Conservation (phyloP, 1,140 invertebrate species). For the Brachionus calyciflorus region DNA sequence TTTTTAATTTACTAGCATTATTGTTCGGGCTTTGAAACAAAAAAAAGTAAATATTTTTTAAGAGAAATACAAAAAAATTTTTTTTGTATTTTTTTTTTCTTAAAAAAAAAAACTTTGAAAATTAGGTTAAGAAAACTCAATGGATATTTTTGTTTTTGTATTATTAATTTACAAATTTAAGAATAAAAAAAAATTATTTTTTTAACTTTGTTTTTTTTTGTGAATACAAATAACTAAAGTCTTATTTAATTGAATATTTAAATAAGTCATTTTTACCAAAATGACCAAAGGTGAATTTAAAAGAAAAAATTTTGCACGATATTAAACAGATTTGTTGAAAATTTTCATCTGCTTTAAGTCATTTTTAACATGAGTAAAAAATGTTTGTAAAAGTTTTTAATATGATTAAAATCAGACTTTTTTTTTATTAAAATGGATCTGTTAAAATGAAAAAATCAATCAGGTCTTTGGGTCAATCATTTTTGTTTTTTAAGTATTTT, state of each 20-base stretch:
- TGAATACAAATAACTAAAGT: not conserved
- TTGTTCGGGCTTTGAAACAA: slow-evolving; percentile 1
- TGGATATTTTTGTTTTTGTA: not conserved
- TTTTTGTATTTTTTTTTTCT: not conserved
- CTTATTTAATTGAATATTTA: not conserved
- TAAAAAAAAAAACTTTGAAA: slow-evolving; percentile 5
- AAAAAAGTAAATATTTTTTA: slow-evolving; percentile 24
- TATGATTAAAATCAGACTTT: too few species aligned
- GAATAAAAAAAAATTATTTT: not conserved
- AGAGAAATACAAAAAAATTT: not conserved
- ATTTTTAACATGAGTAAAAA: too few species aligned
- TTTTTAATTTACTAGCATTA: not conserved
- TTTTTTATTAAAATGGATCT: too few species aligned
- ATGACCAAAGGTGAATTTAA: too few species aligned
- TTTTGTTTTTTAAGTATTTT: too few species aligned
- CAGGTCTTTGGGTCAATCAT: too few species aligned
- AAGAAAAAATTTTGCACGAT: too few species aligned
- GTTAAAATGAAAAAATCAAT: too few species aligned
- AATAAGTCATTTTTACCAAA: not conserved
- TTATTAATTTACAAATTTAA: slow-evolving; percentile 36
- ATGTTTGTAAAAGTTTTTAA: too few species aligned
- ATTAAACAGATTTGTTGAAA: too few species aligned
- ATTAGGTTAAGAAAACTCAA: slow-evolving; percentile 36
- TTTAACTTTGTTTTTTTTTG: slow-evolving; percentile 1
- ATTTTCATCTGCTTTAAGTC: too few species aligned